Percentiles rank a stretch among this genome's conserved stretches.
These are phyloP conservation scores for Syndactyla subalaris DNA, from an alignment of 2,797 vertebrate species.

Conservation along the genomic window DNA sequence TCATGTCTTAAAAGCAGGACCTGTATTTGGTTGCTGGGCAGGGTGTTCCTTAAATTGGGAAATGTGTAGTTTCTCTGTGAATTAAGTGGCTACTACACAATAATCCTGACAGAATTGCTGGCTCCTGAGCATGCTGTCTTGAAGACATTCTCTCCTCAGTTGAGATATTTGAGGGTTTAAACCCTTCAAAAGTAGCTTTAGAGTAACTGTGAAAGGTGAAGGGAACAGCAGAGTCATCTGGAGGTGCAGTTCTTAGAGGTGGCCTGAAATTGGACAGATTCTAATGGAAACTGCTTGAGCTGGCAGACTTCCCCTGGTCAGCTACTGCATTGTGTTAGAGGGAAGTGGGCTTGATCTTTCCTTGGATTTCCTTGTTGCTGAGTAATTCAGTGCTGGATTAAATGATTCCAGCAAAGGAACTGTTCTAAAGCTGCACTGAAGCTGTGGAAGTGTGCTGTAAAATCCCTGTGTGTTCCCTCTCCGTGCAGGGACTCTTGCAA, in stretches of 20 bases:
- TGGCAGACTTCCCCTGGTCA: not conserved
- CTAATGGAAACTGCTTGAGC: not conserved
- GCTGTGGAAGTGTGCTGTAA: not conserved
- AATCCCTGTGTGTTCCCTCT: not conserved
- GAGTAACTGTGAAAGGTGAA: not conserved
- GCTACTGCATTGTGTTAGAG: not conserved
- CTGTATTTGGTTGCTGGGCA: conserved; percentile 28
- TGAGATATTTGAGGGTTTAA: not conserved
- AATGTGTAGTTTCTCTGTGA: not conserved
- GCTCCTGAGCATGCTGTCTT: not conserved
- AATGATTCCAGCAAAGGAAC: not conserved
- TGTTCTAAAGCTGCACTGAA: not conserved
- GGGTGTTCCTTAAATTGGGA: conserved; percentile 25
- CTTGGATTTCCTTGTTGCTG: not conserved
- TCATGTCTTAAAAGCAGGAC: conserved; percentile 30
- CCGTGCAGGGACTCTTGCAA: not conserved
- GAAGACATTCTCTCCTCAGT: not conserved
- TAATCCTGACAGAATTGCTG: not conserved
- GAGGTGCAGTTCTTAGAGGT: not conserved
- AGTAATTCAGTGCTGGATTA: not conserved
- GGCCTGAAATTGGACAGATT: not conserved
- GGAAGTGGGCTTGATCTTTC: not conserved
- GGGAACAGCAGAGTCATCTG: not conserved
- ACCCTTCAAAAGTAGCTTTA: not conserved
- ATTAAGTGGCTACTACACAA: not conserved